These are phyloP conservation scores for Cygnus olor DNA, from an alignment of 2,797 vertebrate species.

Conservation along the genomic window DNA sequence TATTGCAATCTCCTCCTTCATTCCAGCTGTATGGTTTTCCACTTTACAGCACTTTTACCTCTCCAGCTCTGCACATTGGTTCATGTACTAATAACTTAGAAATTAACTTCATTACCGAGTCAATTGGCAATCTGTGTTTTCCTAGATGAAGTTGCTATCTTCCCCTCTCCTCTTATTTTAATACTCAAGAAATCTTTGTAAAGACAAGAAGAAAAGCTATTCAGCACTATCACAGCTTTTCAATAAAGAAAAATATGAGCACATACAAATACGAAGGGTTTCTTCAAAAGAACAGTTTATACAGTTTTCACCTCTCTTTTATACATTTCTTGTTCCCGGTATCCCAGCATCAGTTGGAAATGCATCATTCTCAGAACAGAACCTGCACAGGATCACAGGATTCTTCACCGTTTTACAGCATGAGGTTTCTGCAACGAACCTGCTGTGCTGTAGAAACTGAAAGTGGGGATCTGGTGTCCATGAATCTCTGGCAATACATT, in stretches of 20 bases:
- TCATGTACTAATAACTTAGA: neutral
- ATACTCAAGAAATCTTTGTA: neutral
- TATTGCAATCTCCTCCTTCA: neutral
- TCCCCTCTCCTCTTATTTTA: constrained; percentile 2
- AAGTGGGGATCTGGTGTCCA: neutral
- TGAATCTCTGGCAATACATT: neutral
- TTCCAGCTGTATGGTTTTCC: neutral
- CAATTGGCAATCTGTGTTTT: neutral
- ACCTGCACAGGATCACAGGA: neutral
- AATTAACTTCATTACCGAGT: constrained; percentile 6
- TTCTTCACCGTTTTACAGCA: neutral
- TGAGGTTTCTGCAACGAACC: neutral
- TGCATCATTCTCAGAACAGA: neutral
- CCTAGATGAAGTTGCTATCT: neutral
- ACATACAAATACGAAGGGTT: neutral
- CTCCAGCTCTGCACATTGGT: neutral
- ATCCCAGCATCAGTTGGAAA: neutral
- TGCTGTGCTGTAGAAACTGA: neutral
- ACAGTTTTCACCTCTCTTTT: neutral
- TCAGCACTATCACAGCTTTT: neutral
- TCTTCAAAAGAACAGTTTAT: neutral
- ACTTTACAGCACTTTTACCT: neutral
- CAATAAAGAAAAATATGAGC: neutral
- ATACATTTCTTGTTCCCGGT: neutral
- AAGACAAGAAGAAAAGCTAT: constrained; percentile 1